phyloP scores from a whole-genome alignment of 1,140 invertebrate species.

The Drosophila seguyi region DNA sequence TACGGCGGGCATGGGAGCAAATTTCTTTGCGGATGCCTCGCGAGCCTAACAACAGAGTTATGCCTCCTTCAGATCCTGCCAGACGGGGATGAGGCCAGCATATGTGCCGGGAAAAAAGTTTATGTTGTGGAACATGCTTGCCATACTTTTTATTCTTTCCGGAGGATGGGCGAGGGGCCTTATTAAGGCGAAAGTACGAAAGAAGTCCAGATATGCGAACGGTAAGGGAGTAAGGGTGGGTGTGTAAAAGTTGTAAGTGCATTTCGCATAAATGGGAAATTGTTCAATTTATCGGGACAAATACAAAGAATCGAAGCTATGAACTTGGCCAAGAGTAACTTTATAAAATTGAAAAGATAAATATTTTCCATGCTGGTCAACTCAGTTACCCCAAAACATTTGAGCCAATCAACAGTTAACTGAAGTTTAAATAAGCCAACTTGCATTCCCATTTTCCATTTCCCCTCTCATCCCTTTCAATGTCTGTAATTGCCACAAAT shows the following conservation, averaged over 20 bases:
- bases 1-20: slow-evolving; percentile 8
- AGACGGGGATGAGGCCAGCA: slow-evolving; percentile 3
- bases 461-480: not conserved
- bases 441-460: not conserved
- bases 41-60: slow-evolving; percentile 51
- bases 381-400: slow-evolving; percentile 13
- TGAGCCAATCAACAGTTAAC: slow-evolving; percentile 9
- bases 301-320: slow-evolving; percentile 41
- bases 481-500: slow-evolving; percentile 60
- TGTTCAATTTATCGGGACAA: slow-evolving; percentile 69
- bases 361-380: slow-evolving; percentile 63
- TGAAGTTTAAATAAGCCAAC: slow-evolving; percentile 37
- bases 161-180: slow-evolving; percentile 24
- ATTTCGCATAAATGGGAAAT: slow-evolving; percentile 74
- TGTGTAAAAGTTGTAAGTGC: slow-evolving; percentile 65
- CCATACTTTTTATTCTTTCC: slow-evolving; percentile 59
- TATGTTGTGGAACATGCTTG: slow-evolving; percentile 49
- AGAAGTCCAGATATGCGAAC: slow-evolving; percentile 13
- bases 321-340: slow-evolving; percentile 46
- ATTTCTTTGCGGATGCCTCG: slow-evolving; percentile 43
- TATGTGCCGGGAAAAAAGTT: slow-evolving; percentile 42
- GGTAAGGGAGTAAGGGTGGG: not conserved
- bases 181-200: slow-evolving; percentile 46
- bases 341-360: slow-evolving; percentile 66
- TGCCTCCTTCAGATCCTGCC: slow-evolving; percentile 13